Conservation (phyloP, 2,797 vertebrate species). For the Podarcis lilfordi region DNA sequence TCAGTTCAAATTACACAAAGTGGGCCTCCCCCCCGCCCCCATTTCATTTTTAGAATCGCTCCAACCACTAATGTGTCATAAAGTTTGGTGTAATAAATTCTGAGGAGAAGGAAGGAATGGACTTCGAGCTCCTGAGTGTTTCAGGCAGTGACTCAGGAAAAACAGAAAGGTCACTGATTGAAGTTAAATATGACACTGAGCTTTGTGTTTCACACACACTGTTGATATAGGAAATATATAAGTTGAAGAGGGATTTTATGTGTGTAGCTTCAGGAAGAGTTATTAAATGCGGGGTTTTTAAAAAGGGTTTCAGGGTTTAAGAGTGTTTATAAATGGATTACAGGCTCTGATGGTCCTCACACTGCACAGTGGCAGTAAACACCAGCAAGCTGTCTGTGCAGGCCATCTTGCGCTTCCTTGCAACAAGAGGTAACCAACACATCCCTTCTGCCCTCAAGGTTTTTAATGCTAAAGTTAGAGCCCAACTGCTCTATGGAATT, state of each 20-base stretch:
- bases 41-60: slow-evolving; percentile 2
- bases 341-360: no score
- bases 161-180: slow-evolving; percentile 29
- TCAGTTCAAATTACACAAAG: not conserved
- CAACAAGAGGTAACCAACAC: no score
- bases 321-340: slow-evolving; percentile 36
- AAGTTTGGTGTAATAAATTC: slow-evolving; percentile 33
- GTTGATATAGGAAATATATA: slow-evolving; percentile 22
- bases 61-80: not conserved
- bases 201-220: slow-evolving; percentile 31
- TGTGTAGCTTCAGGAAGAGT: slow-evolving; percentile 32
- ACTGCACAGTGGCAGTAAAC: no score
- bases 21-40: not conserved
- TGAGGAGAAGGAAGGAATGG: slow-evolving; percentile 10
- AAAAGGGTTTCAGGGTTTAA: slow-evolving; percentile 34
- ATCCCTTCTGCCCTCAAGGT: no score
- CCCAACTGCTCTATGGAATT: no score
- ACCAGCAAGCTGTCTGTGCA: no score
- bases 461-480: no score
- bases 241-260: slow-evolving; percentile 22
- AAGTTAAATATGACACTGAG: slow-evolving; percentile 44
- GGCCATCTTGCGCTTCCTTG: no score
- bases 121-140: not conserved
- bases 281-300: slow-evolving; percentile 40
- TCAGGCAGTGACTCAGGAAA: slow-evolving; percentile 6